Conservation (phyloP, 2,113 vertebrate genomes). For the Paraplagusia blochii region DNA sequence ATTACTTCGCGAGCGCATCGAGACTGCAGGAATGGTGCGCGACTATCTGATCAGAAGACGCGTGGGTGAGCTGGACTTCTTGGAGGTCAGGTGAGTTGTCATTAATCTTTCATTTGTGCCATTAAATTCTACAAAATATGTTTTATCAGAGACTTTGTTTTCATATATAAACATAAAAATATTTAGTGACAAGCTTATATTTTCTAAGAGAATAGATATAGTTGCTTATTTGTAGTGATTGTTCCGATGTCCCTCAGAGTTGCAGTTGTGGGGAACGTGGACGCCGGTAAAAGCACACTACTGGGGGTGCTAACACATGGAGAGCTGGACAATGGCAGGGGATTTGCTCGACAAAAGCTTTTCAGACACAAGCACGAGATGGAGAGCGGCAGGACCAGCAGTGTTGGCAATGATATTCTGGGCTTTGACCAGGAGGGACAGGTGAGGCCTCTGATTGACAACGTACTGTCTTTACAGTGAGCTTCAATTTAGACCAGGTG, state of each 20-base stretch:
- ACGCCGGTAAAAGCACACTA: constrained; percentile 94
- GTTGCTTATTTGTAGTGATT: too few relatives aligned
- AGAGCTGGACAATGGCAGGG: constrained; percentile 94
- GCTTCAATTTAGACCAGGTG: too few relatives aligned
- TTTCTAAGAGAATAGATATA: too few relatives aligned
- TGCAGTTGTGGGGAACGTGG: constrained; percentile 96
- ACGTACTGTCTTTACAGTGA: too few relatives aligned
- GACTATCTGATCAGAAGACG: constrained; percentile 93
- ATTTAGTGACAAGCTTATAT: not conserved
- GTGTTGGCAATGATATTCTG: constrained; percentile 96
- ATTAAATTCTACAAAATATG: too few relatives aligned
- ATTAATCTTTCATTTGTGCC: too few relatives aligned
- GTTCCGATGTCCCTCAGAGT: constrained; percentile 75
- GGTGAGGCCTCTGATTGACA: constrained; percentile 34
- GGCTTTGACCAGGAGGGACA: constrained; percentile 95
- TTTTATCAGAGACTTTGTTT: too few relatives aligned
- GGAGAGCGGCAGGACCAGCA: constrained; percentile 96
- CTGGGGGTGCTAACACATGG: constrained; percentile 94
- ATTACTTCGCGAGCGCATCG: constrained; percentile 86
- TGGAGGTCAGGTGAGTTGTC: constrained; percentile 92
- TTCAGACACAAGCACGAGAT: constrained; percentile 98
- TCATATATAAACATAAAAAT: not conserved
- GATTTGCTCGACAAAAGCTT: constrained; percentile 96
- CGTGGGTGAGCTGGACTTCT: constrained; percentile 96
- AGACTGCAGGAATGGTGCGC: constrained; percentile 87